A percentile compares a stretch with the other conserved stretches of the same genome.
These are phyloP conservation scores for Nematolebias whitei DNA, from an alignment of 2,113 vertebrate species.

Conservation along the genomic window DNA sequence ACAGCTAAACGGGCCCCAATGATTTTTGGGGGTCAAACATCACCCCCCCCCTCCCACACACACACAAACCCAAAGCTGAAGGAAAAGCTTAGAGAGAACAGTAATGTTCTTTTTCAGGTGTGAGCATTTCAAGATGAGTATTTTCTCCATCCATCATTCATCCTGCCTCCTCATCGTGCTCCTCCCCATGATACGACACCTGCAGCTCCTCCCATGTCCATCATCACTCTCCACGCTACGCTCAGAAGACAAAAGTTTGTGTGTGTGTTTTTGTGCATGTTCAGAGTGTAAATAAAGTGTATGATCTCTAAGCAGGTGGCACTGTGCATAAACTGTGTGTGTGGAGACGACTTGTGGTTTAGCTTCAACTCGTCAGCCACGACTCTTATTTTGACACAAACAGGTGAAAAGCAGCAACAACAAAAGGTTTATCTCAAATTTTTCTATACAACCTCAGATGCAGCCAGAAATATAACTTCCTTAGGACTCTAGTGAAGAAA, in stretches of 20 bases:
- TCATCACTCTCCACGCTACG: too few species aligned
- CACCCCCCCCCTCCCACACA: too few species aligned
- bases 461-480: slow-evolving; percentile 81
- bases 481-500: slow-evolving; percentile 86
- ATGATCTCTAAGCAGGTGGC: slow-evolving; percentile 13
- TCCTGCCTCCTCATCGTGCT: slow-evolving; percentile 21
- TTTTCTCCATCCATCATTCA: not conserved
- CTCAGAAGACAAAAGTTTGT: not conserved
- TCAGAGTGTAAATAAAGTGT: slow-evolving; percentile 42
- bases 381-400: slow-evolving; percentile 71
- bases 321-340: slow-evolving; percentile 32
- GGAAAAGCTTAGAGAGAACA: slow-evolving; percentile 25
- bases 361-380: slow-evolving; percentile 55
- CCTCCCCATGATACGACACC: not conserved
- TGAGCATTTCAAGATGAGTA: too few species aligned
- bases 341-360: too few species aligned
- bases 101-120: not conserved
- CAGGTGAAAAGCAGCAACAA: slow-evolving; percentile 68
- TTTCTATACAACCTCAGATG: slow-evolving; percentile 76
- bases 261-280: slow-evolving; percentile 35
- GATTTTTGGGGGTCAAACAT: slow-evolving; percentile 29
- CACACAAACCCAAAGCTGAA: slow-evolving; percentile 21
- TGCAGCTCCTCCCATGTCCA: too few species aligned
- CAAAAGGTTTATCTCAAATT: slow-evolving; percentile 56
- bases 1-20: slow-evolving; percentile 24